Evolutionary conservation across 2,888 invertebrate species (phyloP).

Genomic region (Eilema sororculum): DNA sequence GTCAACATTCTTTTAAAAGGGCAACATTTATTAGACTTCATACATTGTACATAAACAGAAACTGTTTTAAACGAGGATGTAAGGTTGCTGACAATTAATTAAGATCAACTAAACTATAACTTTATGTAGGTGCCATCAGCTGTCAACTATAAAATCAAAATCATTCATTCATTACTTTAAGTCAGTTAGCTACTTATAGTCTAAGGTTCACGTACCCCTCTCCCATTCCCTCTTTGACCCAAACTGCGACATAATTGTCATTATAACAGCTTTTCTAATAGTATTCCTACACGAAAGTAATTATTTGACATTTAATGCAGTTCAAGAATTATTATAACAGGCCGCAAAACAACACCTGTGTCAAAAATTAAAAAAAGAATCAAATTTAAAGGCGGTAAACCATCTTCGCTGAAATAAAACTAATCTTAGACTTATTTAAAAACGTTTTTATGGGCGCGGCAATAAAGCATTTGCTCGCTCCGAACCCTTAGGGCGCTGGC

Average conservation of each 20-base stretch:
- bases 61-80: constrained; percentile 58
- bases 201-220: background rate
- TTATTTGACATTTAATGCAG: background rate
- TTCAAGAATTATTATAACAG: background rate
- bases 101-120: background rate
- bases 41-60: constrained; percentile 54
- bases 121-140: background rate
- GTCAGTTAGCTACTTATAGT: background rate
- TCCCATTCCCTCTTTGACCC: background rate
- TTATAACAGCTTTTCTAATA: background rate
- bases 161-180: background rate
- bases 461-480: constrained; percentile 49
- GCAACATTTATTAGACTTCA: constrained; percentile 68
- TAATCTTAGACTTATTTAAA: constrained; percentile 52
- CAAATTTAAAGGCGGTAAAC: constrained; percentile 15
- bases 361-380: constrained; percentile 1
- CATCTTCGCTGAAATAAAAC: constrained; percentile 29
- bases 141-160: background rate
- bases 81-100: constrained; percentile 18
- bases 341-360: background rate
- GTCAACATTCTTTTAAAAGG: constrained; percentile 78
- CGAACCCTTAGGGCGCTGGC: constrained; percentile 54
- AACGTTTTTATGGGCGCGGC: constrained; percentile 43
- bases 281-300: background rate
- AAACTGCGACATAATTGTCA: background rate